Percentiles rank a stretch among this genome's conserved stretches.
phyloP scores from a whole-genome alignment of 2,113 vertebrate genomes.

The Scopus umbretta region DNA sequence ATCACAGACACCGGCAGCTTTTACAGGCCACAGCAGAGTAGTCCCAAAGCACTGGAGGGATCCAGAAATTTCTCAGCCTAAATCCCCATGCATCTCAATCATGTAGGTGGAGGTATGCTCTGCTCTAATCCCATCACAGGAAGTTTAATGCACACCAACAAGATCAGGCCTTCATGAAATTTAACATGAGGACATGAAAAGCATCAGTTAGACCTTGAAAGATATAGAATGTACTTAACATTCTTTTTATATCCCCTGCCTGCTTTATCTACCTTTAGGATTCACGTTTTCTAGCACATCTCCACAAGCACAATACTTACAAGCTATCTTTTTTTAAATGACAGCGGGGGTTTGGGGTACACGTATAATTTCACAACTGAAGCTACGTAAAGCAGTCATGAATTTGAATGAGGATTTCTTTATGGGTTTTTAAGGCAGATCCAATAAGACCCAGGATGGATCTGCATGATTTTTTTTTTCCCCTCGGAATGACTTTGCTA shows the following conservation, averaged over 20 bases:
- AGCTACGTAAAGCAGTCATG: not conserved
- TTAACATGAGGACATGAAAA: not conserved
- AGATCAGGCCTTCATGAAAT: not conserved
- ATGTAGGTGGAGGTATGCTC: fast-evolving
- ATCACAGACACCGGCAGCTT: not conserved
- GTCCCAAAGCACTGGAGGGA: not conserved
- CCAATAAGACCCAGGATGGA: not conserved
- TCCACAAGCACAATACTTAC: not conserved
- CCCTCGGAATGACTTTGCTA: not conserved
- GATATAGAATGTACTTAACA: not conserved
- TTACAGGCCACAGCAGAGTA: not conserved
- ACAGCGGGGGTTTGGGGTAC: not conserved
- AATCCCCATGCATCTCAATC: not conserved
- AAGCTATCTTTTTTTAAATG: not conserved
- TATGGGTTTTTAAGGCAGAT: not conserved
- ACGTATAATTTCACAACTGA: not conserved
- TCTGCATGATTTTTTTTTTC: not conserved
- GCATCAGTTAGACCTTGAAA: not conserved
- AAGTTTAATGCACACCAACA: not conserved
- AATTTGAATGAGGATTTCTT: not conserved
- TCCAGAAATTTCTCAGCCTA: not conserved
- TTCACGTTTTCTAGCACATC: not conserved
- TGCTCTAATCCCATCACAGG: not conserved
- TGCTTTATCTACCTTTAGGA: not conserved
- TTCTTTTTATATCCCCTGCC: not conserved